Base-by-base conservation (phyloP, 1,140 invertebrate genomes). In the Lucilia cuprina region DNA sequence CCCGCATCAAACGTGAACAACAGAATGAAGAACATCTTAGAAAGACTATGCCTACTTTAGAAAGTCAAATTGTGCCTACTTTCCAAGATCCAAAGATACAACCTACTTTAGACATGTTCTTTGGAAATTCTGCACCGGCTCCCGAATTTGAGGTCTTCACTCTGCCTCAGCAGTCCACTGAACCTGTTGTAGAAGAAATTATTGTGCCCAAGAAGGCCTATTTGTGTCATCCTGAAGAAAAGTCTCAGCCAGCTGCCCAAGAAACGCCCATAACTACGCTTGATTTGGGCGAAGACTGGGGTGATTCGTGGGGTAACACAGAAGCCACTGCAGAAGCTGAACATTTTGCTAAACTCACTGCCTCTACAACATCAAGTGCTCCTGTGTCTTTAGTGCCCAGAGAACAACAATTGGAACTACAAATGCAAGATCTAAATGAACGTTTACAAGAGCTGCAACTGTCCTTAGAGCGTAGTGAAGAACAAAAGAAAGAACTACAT, bases 401-500 rank as follows among this genome's bases (percentile, higher is more conserved):
- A 13, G 84, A 86, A 74, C 83, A 86, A 83, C 83, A 83, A 82
- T 35, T 86, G 19, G 86, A 91, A 75, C 85, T 86, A 2, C 88
- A 91, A 83, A 87, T 93, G 35, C 89, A 89, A 14, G 88, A 92
- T 30, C 88, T 93, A 12, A 88, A 93, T 84, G 92, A 92, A 25
- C 89, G 89, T 74, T 91, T 94, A 1, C 89, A 89, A 47, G 92
- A 93, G 19, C 78, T 94, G 2, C 91, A 93, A 86, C 82, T 88
- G 0, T 92, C 94, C 78, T 91, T 92, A 41, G 86, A 91, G 2
- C 89, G 88, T 19, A 85, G 93, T 7, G 87, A 92, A n/a, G 91
- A 93, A 30, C 94, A 95, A 75, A 91, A 94, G 9, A 92, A 93
- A 84, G 90, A 92, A 5, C 90, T 92, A 41, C 94, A 96, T 87